phyloP scores from a whole-genome alignment of 2,888 invertebrate genomes.

The Baronia brevicornis region DNA sequence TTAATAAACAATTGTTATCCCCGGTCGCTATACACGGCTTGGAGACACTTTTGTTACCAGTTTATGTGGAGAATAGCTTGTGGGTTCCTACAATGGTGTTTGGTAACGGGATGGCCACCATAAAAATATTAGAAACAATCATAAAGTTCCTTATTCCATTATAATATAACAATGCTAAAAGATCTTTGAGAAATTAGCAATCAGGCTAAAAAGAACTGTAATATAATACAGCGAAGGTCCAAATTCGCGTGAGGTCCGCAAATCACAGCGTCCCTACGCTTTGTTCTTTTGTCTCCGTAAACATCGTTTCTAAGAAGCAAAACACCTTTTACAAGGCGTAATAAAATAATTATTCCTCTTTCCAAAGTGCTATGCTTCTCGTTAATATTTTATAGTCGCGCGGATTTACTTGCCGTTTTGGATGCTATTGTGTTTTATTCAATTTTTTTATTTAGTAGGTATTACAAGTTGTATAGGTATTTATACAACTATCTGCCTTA shows the following conservation, averaged over 20 bases:
- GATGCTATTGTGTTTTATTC: slow-evolving; percentile 19
- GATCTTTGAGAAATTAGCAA: background rate
- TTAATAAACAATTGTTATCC: slow-evolving; percentile 9
- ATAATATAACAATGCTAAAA: background rate
- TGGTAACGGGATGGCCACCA: slow-evolving; percentile 28
- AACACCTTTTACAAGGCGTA: slow-evolving; percentile 22
- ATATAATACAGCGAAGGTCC: fast-evolving
- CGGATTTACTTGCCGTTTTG: slow-evolving; percentile 23
- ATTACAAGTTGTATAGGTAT: too few species aligned
- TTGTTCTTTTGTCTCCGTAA: slow-evolving; percentile 19
- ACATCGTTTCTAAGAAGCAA: slow-evolving; percentile 29
- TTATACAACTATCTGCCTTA: too few species aligned
- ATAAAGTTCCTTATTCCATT: slow-evolving; percentile 21
- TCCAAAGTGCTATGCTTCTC: slow-evolving; percentile 24
- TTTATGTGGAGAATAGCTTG: slow-evolving; percentile 22
- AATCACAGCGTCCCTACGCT: slow-evolving; percentile 10
- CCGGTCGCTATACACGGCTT: slow-evolving; percentile 14
- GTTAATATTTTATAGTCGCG: slow-evolving; percentile 30
- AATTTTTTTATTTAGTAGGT: slow-evolving; percentile 23
- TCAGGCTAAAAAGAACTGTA: slow-evolving; percentile 9
- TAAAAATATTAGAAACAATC: slow-evolving; percentile 31
- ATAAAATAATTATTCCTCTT: slow-evolving; percentile 37
- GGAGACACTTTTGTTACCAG: slow-evolving; percentile 19
- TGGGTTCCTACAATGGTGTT: slow-evolving; percentile 24
- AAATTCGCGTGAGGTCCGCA: background rate